Conservation (phyloP, 2,113 vertebrate genomes). For the Pygoscelis adeliae region DNA sequence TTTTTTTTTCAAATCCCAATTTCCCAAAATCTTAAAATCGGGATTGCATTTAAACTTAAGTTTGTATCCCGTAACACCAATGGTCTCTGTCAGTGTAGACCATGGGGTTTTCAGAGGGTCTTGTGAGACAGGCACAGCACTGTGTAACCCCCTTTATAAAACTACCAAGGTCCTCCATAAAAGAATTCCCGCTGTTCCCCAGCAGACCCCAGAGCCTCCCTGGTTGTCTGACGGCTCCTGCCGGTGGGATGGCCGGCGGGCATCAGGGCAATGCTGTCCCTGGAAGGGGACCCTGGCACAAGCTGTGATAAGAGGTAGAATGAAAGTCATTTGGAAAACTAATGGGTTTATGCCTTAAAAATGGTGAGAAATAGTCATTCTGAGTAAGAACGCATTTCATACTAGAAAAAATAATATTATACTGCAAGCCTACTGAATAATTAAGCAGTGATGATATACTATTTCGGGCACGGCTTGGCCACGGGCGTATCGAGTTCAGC, state of each 20-base stretch:
- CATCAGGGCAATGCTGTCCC: accelerated
- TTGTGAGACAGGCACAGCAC: neutral
- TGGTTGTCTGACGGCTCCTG: accelerated
- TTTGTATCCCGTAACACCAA: neutral
- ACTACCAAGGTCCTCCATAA: accelerated
- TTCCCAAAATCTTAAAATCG: neutral
- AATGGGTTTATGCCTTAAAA: neutral
- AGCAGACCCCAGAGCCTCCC: neutral
- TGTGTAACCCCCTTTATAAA: accelerated
- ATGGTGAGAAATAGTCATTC: neutral
- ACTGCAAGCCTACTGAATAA: neutral
- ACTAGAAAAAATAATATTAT: neutral
- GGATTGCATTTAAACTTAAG: neutral
- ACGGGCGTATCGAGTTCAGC: accelerated
- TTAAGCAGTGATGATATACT: neutral
- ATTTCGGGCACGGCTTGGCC: neutral
- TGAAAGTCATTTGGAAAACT: neutral
- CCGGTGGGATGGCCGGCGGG: neutral
- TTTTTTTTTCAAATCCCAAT: neutral
- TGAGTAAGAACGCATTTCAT: neutral
- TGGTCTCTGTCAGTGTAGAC: too few relatives aligned
- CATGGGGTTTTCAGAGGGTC: neutral
- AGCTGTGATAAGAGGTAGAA: neutral
- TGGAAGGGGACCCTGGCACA: neutral
- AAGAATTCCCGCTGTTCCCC: neutral